A percentile compares a stretch with the other conserved stretches of the same genome.
Evolutionary conservation across 2,888 invertebrate species (phyloP).

Genomic region (Amphipyra tragopoginis): DNA sequence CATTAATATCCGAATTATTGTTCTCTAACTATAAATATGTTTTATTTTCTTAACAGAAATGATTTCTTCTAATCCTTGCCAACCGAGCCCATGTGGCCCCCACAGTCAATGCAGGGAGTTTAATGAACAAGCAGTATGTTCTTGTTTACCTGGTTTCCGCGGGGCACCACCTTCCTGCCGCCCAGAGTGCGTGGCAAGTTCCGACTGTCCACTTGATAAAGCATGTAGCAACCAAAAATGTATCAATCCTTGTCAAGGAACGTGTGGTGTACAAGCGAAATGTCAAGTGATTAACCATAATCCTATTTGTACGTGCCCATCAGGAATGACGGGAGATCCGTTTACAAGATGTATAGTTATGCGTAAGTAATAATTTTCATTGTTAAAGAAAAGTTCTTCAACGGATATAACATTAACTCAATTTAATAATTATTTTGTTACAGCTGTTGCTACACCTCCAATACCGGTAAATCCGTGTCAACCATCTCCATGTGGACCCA

Average conservation of each 20-base stretch:
- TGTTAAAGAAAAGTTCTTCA: not conserved
- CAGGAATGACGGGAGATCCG: conserved; percentile 92
- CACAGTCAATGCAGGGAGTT: conserved; percentile 91
- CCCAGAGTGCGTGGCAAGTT: conserved; percentile 93
- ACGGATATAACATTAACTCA: not conserved
- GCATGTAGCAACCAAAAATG: conserved; percentile 94
- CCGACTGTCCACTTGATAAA: conserved; percentile 92
- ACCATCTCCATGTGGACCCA: conserved; percentile 94
- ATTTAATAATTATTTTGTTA: conserved; percentile 47
- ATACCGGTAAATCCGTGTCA: conserved; percentile 91
- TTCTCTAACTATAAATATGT: not conserved
- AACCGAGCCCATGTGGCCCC: conserved; percentile 91
- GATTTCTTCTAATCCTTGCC: conserved; percentile 89
- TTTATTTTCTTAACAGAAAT: conserved; percentile 69
- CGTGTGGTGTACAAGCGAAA: conserved; percentile 93
- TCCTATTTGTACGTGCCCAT: conserved; percentile 92
- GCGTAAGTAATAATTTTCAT: conserved; percentile 77
- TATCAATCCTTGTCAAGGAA: conserved; percentile 93
- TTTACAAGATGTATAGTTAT: conserved; percentile 90
- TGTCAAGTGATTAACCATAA: conserved; percentile 94
- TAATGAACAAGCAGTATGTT: conserved; percentile 92
- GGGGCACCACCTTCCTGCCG: conserved; percentile 92
- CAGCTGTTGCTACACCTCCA: conserved; percentile 74
- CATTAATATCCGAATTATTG: not conserved
- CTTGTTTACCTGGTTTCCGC: conserved; percentile 91